These are phyloP conservation scores for Cataglyphis rosenhaueri DNA, from an alignment of 2,888 invertebrate genomes.

Conservation along the genomic window DNA sequence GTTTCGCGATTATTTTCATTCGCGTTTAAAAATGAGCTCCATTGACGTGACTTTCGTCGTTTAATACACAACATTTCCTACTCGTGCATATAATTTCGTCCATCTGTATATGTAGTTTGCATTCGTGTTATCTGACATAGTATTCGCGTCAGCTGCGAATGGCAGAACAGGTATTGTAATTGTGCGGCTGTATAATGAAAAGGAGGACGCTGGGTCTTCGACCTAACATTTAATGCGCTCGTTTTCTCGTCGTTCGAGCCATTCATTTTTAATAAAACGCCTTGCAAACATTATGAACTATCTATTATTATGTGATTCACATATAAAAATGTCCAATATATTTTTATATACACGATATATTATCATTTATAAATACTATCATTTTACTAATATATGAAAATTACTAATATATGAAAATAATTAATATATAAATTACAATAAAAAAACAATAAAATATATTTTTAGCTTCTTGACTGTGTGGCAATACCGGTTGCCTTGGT, in stretches of 20 bases:
- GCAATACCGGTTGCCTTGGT: slow-evolving; percentile 93
- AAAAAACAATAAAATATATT: slow-evolving; percentile 71
- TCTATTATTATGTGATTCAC: slow-evolving; percentile 11
- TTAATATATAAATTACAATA: not conserved
- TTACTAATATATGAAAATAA: slow-evolving; percentile 1
- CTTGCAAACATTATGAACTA: slow-evolving; percentile 15
- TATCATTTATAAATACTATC: not conserved
- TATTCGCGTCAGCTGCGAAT: slow-evolving; percentile 51
- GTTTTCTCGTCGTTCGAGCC: slow-evolving; percentile 24
- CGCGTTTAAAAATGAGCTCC: not conserved
- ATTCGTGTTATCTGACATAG: slow-evolving; percentile 37
- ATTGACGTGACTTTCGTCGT: not conserved
- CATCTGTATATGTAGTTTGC: slow-evolving; percentile 18
- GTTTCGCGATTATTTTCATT: not conserved
- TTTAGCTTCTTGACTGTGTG: slow-evolving; percentile 94
- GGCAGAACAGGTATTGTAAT: slow-evolving; percentile 48
- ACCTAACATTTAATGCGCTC: slow-evolving; percentile 33
- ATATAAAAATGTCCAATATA: no score
- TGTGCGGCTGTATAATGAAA: slow-evolving; percentile 16
- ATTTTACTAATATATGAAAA: not conserved
- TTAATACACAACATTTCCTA: slow-evolving; percentile 33
- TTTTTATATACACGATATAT: not conserved
- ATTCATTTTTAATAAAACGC: slow-evolving; percentile 51
- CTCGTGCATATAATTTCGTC: slow-evolving; percentile 13
- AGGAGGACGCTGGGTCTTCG: slow-evolving; percentile 51